Conservation (phyloP, 2,113 vertebrate species). For the Phrynocephalus versicolor region DNA sequence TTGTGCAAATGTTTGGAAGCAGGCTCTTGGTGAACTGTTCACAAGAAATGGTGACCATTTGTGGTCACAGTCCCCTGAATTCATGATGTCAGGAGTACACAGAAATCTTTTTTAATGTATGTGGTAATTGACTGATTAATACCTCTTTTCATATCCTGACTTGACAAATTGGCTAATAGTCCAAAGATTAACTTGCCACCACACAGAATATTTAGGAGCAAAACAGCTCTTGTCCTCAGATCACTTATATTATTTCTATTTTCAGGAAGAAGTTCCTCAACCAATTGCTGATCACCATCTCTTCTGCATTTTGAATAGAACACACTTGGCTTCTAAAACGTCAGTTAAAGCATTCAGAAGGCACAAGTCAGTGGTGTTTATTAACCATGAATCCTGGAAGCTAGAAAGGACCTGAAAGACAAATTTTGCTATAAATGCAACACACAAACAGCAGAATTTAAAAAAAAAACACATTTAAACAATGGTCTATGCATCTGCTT, state of each 20-base stretch:
- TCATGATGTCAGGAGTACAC: neutral
- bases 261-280: neutral
- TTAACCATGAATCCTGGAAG: neutral
- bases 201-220: neutral
- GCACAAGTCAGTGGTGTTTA: neutral
- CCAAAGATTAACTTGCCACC: neutral
- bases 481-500: too few species aligned
- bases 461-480: too few species aligned
- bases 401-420: neutral
- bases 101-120: neutral
- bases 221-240: neutral
- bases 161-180: neutral
- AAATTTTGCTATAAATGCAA: too few species aligned
- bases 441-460: too few species aligned
- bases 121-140: neutral
- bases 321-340: neutral
- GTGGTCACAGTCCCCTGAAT: neutral
- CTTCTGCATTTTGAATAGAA: neutral
- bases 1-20: neutral
- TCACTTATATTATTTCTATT: neutral
- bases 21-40: neutral
- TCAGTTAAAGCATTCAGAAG: neutral
- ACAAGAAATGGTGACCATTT: neutral
- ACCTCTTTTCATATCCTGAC: neutral
- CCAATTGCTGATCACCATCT: neutral